phyloP scores from a whole-genome alignment of 2,113 vertebrate species.

The Toxostoma redivivum region DNA sequence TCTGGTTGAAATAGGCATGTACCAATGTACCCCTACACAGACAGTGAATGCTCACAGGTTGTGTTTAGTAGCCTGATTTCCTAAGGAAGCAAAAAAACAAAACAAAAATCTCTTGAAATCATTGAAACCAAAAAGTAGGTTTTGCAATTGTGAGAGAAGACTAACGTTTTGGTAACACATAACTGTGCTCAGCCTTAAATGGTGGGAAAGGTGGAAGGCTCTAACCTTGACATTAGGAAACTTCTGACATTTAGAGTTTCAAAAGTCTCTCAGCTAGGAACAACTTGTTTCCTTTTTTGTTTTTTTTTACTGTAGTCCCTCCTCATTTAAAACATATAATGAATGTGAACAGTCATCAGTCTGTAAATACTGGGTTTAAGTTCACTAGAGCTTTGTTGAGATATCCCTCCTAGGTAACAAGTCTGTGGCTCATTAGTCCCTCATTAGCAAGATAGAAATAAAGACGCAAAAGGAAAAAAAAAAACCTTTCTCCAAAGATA shows the following conservation, averaged over 20 bases:
- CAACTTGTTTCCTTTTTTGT: slow-evolving; percentile 18
- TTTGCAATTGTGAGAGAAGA: not conserved
- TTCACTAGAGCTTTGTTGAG: slow-evolving; percentile 73
- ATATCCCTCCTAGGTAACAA: slow-evolving; percentile 78
- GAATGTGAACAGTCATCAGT: slow-evolving; percentile 72
- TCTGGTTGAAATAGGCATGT: not conserved
- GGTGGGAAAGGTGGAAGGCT: slow-evolving; percentile 20
- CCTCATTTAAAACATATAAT: slow-evolving; percentile 73
- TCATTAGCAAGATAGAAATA: slow-evolving; percentile 80
- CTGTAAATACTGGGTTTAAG: slow-evolving; percentile 79
- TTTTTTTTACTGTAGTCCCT: slow-evolving; percentile 34
- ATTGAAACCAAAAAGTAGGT: not conserved
- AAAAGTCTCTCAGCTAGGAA: slow-evolving; percentile 47
- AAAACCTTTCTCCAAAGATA: slow-evolving; percentile 69
- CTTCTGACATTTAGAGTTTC: slow-evolving; percentile 51
- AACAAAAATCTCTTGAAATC: not conserved
- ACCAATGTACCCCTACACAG: not conserved
- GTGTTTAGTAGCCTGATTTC: not conserved
- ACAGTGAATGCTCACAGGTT: not conserved
- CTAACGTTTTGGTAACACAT: not conserved
- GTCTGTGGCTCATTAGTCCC: slow-evolving; percentile 78
- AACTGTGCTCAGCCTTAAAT: not conserved
- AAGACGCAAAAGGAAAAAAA: slow-evolving; percentile 60
- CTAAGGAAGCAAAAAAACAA: not conserved
- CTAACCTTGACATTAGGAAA: slow-evolving; percentile 31